Evolutionary conservation across 2,797 vertebrate genomes (phyloP), one percentile per base, ranked within the genome.

Genomic region (Vireo griseus): DNA sequence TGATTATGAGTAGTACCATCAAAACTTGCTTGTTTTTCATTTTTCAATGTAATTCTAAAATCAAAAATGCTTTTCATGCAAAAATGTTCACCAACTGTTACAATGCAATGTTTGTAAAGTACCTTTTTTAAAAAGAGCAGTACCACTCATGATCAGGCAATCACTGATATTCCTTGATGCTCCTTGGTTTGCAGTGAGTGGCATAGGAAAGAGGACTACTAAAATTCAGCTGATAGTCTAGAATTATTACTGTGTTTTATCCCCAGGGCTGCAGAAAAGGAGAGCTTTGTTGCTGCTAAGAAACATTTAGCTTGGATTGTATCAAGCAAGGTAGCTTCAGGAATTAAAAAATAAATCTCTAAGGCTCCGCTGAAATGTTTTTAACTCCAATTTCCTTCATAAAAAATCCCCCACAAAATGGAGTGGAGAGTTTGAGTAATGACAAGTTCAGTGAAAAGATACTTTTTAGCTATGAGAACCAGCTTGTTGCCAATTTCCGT

Each of bases 401-500:
- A 85, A 93, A 86, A 91, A 69, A 66, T 92, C 6, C 24, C 7
- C 29, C 18, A 62, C 82, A 93, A 76, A 83, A 39, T 45, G 47
- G 11, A 75, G 47, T 13, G 31, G 71, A 86, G 85, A 93, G 88
- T 90, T 95, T 72, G 58, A 92, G 39, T 40, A 66, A 66, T 4
- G 48, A 63, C 44, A 42, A 61, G 19, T 86, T 89, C 29, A 74
- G 59, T 50, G 88, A 93, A 94, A 96, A 94, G 65, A 59, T 10
- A 78, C 35, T 68, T 78, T 97, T 95, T 89, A 80, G 82, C 89
- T 94, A 33, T 86, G 81, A 80, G 93, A 96, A 96, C 75, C 80
- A 67, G 78, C 92, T 93, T 96, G 91, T 95, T 95, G 95, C 92
- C 96, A 97, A 97, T 97, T 97, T 97, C 97, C 90, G 79, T 95